Percentiles rank a stretch among this genome's conserved stretches.
Evolutionary conservation across 2,888 invertebrate species (phyloP).

Genomic region (Eumacrocentrus americanus): DNA sequence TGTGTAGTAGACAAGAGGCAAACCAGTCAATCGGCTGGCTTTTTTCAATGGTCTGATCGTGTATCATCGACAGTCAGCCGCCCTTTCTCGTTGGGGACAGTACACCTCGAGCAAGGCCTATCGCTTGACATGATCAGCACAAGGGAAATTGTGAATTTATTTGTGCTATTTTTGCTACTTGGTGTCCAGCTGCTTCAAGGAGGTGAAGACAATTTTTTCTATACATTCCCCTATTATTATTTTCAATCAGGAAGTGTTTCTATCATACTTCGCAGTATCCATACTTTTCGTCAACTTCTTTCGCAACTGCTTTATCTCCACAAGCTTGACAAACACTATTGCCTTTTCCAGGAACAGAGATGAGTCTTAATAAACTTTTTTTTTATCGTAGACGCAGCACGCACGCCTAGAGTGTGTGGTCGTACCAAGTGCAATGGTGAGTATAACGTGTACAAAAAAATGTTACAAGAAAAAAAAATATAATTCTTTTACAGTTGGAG

Average conservation of each 20-base stretch:
- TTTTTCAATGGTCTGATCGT: conserved; percentile 34
- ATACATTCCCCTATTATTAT: neutral
- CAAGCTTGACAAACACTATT: too few species aligned
- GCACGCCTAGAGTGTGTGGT: conserved; percentile 49
- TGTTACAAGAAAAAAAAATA: conserved; percentile 7
- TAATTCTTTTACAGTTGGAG: conserved; percentile 51
- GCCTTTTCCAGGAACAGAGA: neutral
- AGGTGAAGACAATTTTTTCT: conserved; percentile 1
- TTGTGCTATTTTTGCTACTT: conserved; percentile 6
- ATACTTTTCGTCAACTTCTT: too few species aligned
- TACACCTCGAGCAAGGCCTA: conserved; percentile 17
- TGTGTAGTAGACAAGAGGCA: conserved; percentile 27
- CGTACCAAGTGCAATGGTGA: conserved; percentile 55
- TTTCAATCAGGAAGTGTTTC: conserved; percentile 3
- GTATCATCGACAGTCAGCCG: conserved; percentile 39
- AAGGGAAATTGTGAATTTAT: neutral
- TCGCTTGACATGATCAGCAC: conserved; percentile 16
- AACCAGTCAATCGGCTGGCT: conserved; percentile 21
- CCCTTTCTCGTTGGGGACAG: conserved; percentile 28
- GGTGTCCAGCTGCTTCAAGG: neutral
- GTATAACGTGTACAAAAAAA: conserved; percentile 18
- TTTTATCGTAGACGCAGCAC: conserved; percentile 47
- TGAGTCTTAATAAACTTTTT: neutral
- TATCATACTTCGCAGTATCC: neutral
- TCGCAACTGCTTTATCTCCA: too few species aligned